Evolutionary conservation across 53 echinoderm and acorn worm genomes (phyloP).

Genomic region (Mesocentrotus franciscanus): DNA sequence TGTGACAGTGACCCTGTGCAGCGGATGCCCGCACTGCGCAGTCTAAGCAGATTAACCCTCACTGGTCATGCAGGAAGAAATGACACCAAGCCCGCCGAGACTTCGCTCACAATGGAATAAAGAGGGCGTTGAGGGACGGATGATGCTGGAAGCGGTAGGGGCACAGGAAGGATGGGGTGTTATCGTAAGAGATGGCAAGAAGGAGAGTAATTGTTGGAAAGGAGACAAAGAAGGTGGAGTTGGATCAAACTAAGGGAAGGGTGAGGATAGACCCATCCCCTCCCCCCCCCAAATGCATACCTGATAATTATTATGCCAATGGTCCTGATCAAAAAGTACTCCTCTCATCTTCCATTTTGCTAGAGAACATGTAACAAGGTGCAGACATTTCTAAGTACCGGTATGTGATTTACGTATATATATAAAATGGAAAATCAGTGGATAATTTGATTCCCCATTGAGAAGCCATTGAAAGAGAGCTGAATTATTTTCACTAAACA

Average conservation of each 20-base stretch:
- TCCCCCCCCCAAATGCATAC: too few relatives aligned
- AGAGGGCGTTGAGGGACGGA: not conserved
- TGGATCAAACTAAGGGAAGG: not conserved
- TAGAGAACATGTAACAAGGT: too few relatives aligned
- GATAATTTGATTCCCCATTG: too few relatives aligned
- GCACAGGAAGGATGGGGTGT: not conserved
- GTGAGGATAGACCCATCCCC: not conserved
- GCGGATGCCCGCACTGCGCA: not conserved
- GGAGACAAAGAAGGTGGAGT: not conserved
- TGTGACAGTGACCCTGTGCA: not conserved
- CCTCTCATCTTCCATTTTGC: too few relatives aligned
- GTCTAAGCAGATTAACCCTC: slow-evolving; percentile 45
- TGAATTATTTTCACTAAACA: too few relatives aligned
- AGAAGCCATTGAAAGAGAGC: too few relatives aligned
- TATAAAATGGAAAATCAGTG: too few relatives aligned
- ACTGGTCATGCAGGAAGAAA: not conserved
- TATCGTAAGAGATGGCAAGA: not conserved
- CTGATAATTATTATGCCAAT: too few relatives aligned
- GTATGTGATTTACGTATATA: too few relatives aligned
- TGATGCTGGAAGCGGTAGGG: not conserved
- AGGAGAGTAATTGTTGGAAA: not conserved
- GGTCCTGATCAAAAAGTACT: too few relatives aligned
- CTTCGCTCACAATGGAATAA: not conserved
- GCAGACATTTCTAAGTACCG: too few relatives aligned
- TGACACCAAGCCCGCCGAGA: not conserved